phyloP scores from a whole-genome alignment of 2,797 vertebrate species.

The Gambusia yucatana region DNA sequence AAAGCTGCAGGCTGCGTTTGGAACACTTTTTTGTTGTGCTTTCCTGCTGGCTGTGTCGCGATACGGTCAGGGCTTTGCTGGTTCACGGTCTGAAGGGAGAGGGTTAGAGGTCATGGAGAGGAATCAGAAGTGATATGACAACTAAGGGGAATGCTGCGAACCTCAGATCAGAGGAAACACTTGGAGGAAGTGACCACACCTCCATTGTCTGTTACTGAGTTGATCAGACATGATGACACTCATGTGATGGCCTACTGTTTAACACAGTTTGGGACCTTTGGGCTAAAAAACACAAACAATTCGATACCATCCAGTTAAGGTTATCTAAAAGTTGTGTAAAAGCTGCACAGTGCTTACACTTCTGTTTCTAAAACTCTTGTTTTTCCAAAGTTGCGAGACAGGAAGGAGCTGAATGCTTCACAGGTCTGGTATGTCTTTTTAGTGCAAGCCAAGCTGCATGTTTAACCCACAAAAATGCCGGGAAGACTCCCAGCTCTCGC shows the following conservation, averaged over 20 bases:
- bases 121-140: slow-evolving; percentile 58
- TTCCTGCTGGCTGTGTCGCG: slow-evolving; percentile 35
- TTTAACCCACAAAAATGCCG: slow-evolving; percentile 79
- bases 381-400: slow-evolving; percentile 67
- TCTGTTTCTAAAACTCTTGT: slow-evolving; percentile 53
- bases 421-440: slow-evolving; percentile 80
- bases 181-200: slow-evolving; percentile 67
- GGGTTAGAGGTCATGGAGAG: slow-evolving; percentile 35
- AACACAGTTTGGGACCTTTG: neutral
- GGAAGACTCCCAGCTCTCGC: slow-evolving; percentile 69
- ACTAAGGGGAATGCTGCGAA: slow-evolving; percentile 34
- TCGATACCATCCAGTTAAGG: neutral
- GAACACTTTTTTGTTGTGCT: slow-evolving; percentile 9
- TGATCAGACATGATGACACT: slow-evolving; percentile 16
- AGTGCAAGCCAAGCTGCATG: slow-evolving; percentile 75
- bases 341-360: slow-evolving; percentile 20
- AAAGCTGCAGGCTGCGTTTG: slow-evolving; percentile 1
- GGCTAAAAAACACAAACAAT: neutral
- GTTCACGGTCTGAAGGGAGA: slow-evolving; percentile 5
- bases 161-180: slow-evolving; percentile 75
- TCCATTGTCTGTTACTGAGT: slow-evolving; percentile 37
- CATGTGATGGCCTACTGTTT: slow-evolving; percentile 18
- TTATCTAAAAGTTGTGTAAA: slow-evolving; percentile 17
- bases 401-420: slow-evolving; percentile 75
- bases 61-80: slow-evolving; percentile 19